A percentile compares a stretch with the other conserved stretches of the same genome.
Conservation (phyloP, 1,140 invertebrate genomes). For the Maconellicoccus hirsutus region DNA sequence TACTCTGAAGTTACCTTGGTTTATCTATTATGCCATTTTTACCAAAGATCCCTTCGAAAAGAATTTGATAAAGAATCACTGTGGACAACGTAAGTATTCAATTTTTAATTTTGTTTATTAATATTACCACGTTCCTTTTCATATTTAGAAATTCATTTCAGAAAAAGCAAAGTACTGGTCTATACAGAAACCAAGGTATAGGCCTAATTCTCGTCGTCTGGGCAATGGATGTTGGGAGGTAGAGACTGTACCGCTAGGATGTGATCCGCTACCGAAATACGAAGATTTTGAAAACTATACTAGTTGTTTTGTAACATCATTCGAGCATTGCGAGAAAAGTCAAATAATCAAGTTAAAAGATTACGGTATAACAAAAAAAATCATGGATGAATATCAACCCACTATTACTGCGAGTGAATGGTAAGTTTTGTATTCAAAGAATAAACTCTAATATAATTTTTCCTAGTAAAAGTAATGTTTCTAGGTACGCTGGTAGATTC, state of each 20-base stretch:
- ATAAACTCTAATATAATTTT: too few species aligned
- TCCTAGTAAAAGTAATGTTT: too few species aligned
- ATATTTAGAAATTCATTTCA: background rate
- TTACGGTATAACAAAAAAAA: background rate
- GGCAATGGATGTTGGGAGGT: constrained; percentile 19
- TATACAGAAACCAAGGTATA: background rate
- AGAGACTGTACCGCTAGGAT: constrained; percentile 23
- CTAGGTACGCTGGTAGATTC: constrained; percentile 28
- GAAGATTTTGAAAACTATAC: constrained; percentile 21
- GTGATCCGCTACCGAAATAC: constrained; percentile 21
- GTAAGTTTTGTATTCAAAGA: constrained; percentile 19
- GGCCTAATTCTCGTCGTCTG: background rate
- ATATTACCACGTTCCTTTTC: too few species aligned
- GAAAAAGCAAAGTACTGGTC: background rate
- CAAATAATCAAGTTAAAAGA: constrained; percentile 23
- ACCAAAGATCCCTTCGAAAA: constrained; percentile 25
- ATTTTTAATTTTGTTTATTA: background rate
- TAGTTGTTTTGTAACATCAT: constrained; percentile 26
- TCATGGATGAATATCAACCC: constrained; percentile 27
- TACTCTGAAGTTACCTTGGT: constrained; percentile 8
- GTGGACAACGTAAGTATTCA: constrained; percentile 26
- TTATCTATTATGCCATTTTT: constrained; percentile 23
- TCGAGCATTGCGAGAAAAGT: constrained; percentile 10
- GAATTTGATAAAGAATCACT: constrained; percentile 24
- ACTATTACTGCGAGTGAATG: constrained; percentile 26